Evolutionary conservation across 2,888 invertebrate species (phyloP), one percentile per base, ranked within the genome.

Genomic region (Cynaeus angustus): DNA sequence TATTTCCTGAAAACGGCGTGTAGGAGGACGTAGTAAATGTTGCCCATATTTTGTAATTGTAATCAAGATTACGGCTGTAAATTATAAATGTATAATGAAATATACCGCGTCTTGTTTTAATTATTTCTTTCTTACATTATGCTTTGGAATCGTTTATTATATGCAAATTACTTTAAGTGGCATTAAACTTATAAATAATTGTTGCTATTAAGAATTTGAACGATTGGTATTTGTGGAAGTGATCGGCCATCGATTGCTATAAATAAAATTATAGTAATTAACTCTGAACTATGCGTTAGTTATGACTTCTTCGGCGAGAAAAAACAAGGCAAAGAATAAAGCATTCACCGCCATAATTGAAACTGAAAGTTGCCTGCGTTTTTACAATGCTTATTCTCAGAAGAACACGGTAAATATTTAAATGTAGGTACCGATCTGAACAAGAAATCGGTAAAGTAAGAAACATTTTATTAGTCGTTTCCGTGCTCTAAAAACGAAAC

Each of bases 21-120:
- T 83, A 79, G 84, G 84, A 78, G 83, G 83, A 83, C 83, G 77
- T 80, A 71, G 82, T 79, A 81, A 84, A 83, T 83, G 84, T 81
- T 79, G 80, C 78, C 79, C 83, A 82, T 84, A 84, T 83, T 84
- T 84, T 81, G 82, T 83, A 84, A 84, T 84, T 84, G 83, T 79
- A 83, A 84, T 84, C 83, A 83, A 83, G 83, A 83, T 84, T 82
- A 78, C 74, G 79, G 76, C 74, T 74, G 81, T 79, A 80, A 81
- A 81, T 82, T 83, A 80, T 78, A 80, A 82, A 79, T 78, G 75
- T 77, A 77, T 77, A 79, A 79, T 81, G 79, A 79, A 78, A 79
- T 75, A 70, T 72, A 50, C 61, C 53, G 46, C 68, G 72, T 70
- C 70, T 67, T 71, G 68, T 71, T 72, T 76, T 77, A 75, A 77